Evolutionary conservation across 2,797 vertebrate genomes (phyloP).

Genomic region (Lepus townsendii): DNA sequence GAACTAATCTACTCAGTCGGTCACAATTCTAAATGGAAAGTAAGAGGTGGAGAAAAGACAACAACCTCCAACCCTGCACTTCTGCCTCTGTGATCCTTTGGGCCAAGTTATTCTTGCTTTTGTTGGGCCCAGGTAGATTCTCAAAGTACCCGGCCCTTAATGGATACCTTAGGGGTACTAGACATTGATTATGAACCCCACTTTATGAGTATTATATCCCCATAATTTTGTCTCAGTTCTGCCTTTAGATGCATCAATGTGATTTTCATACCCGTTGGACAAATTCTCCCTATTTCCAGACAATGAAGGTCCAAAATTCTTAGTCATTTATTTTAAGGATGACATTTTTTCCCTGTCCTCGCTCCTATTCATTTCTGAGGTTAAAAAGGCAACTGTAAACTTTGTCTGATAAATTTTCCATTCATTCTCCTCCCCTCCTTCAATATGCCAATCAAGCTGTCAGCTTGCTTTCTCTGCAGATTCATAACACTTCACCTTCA

Average conservation of each 20-base stretch:
- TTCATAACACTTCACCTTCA: conserved; percentile 82
- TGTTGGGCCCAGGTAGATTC: neutral
- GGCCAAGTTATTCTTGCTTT: neutral
- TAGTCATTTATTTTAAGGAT: conserved; percentile 67
- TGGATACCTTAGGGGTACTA: neutral
- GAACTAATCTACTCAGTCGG: neutral
- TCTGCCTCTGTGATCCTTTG: neutral
- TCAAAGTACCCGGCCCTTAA: neutral
- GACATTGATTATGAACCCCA: neutral
- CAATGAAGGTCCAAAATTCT: conserved; percentile 35
- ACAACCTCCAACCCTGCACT: neutral
- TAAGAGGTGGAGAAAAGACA: neutral
- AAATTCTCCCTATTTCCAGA: conserved; percentile 40
- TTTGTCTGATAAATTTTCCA: conserved; percentile 74
- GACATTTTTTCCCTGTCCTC: conserved; percentile 19
- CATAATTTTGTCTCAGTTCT: conserved; percentile 25
- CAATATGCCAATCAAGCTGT: conserved; percentile 79
- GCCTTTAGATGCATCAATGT: neutral
- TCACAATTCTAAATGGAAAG: conserved; percentile 51
- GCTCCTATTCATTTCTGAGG: conserved; percentile 70
- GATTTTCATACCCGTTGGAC: conserved; percentile 51
- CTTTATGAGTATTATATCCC: neutral
- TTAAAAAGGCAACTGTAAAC: conserved; percentile 82
- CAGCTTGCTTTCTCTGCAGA: conserved; percentile 79
- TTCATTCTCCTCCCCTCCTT: conserved; percentile 80